phyloP scores from a whole-genome alignment of 2,797 vertebrate species.

The Strix occidentalis region DNA sequence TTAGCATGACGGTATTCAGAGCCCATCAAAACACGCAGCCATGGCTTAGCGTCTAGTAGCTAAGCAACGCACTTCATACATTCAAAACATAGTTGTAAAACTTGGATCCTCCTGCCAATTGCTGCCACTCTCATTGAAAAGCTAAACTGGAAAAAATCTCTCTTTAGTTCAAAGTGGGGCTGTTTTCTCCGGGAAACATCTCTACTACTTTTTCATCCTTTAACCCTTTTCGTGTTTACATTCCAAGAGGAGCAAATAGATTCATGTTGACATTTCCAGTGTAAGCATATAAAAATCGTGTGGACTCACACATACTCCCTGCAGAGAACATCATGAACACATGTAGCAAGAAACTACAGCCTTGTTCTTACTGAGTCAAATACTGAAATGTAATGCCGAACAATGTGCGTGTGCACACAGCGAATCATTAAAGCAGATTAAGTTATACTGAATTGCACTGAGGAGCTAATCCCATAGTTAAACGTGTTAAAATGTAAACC shows the following conservation, averaged over 20 bases:
- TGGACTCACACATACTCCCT: background rate
- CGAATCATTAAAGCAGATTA: background rate
- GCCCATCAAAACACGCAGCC: slow-evolving; percentile 77
- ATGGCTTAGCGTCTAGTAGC: slow-evolving; percentile 73
- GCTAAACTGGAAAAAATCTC: slow-evolving; percentile 61
- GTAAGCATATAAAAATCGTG: background rate
- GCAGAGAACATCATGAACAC: slow-evolving; percentile 19
- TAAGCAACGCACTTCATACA: slow-evolving; percentile 73
- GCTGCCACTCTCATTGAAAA: slow-evolving; percentile 69
- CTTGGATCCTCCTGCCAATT: slow-evolving; percentile 55
- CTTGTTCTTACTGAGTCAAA: background rate
- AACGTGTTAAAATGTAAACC: slow-evolving; percentile 14
- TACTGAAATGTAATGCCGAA: background rate
- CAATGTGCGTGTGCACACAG: background rate
- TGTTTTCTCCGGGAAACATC: slow-evolving; percentile 41
- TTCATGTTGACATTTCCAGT: slow-evolving; percentile 35
- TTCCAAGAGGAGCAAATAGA: slow-evolving; percentile 18
- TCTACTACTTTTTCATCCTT: slow-evolving; percentile 39
- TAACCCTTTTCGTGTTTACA: slow-evolving; percentile 44
- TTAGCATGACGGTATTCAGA: slow-evolving; percentile 58
- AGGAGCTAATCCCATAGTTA: slow-evolving; percentile 5
- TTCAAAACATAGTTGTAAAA: slow-evolving; percentile 82
- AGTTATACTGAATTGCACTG: background rate
- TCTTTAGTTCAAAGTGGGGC: slow-evolving; percentile 19
- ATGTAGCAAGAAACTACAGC: background rate